phyloP scores from a whole-genome alignment of 2,113 vertebrate species.

The Hemibagrus wyckioides region DNA sequence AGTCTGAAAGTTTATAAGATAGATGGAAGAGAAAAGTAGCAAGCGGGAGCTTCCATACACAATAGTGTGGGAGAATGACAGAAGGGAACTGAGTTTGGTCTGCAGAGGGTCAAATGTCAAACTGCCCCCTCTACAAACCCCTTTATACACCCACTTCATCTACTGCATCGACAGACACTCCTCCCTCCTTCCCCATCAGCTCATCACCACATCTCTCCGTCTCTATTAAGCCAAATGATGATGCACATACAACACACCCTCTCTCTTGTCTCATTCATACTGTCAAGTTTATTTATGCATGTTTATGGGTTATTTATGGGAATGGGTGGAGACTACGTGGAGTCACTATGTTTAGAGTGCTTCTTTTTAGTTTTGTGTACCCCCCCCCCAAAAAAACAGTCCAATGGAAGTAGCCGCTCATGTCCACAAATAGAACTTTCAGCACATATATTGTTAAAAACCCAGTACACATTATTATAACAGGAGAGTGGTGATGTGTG shows the following conservation, averaged over 20 bases:
- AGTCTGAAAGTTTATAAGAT: neutral
- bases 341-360: neutral
- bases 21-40: neutral
- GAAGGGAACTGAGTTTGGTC: constrained; percentile 10
- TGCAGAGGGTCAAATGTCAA: constrained; percentile 40
- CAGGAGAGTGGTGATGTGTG: neutral
- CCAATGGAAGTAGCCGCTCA: too few species aligned
- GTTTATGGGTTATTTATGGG: constrained; percentile 47
- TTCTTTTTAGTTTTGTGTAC: neutral
- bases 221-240: constrained; percentile 64
- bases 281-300: constrained; percentile 58
- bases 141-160: constrained; percentile 52
- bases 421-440: neutral
- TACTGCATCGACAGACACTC: constrained; percentile 20
- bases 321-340: constrained; percentile 17
- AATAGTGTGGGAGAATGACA: constrained; percentile 1
- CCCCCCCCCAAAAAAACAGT: neutral
- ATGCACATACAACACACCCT: constrained; percentile 49
- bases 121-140: constrained; percentile 43
- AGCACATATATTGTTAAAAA: neutral
- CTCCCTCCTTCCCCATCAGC: neutral
- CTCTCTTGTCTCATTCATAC: constrained; percentile 31
- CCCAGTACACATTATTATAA: neutral
- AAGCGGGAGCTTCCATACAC: neutral
- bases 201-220: constrained; percentile 46